Percentiles rank a stretch among this genome's conserved stretches.
Conservation (phyloP, 2,113 vertebrate genomes). For the Elgaria multicarinata region DNA sequence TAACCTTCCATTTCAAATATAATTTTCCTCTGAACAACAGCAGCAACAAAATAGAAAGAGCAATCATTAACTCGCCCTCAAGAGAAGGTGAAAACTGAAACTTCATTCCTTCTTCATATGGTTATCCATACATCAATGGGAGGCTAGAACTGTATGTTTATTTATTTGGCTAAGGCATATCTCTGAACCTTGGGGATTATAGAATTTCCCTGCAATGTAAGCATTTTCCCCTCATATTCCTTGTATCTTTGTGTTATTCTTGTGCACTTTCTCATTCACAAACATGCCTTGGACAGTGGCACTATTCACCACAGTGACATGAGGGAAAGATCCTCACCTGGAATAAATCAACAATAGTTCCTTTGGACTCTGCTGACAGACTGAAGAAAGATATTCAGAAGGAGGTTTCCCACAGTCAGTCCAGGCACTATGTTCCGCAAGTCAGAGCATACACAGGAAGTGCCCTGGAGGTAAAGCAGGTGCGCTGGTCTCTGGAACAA, state of each 20-base stretch:
- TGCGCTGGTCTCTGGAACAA: not conserved
- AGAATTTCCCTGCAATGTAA: conserved; percentile 71
- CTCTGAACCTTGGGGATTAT: conserved; percentile 65
- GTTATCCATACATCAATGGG: conserved; percentile 66
- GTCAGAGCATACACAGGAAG: not conserved
- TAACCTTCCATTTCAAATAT: conserved; percentile 73
- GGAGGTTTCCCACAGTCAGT: not conserved
- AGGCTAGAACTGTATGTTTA: conserved; percentile 57
- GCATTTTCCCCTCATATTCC: conserved; percentile 43
- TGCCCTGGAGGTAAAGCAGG: not conserved
- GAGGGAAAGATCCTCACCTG: conserved; percentile 45
- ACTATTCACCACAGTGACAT: not conserved
- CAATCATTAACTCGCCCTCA: conserved; percentile 66
- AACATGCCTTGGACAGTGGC: conserved; percentile 41
- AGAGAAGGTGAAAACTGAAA: conserved; percentile 73
- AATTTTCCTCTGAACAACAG: conserved; percentile 71
- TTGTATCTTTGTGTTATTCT: conserved; percentile 25
- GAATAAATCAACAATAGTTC: conserved; percentile 56
- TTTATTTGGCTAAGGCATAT: conserved; percentile 70
- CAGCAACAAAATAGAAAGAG: conserved; percentile 50
- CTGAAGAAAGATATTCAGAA: not conserved
- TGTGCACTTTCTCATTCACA: conserved; percentile 35
- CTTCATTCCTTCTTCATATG: conserved; percentile 63
- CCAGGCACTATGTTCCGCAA: not conserved
- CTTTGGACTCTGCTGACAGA: not conserved